Percentiles rank a stretch among this genome's conserved stretches.
These are phyloP conservation scores for Oscheius sp. DNA, from an alignment of 2,888 invertebrate genomes.

Conservation along the genomic window DNA sequence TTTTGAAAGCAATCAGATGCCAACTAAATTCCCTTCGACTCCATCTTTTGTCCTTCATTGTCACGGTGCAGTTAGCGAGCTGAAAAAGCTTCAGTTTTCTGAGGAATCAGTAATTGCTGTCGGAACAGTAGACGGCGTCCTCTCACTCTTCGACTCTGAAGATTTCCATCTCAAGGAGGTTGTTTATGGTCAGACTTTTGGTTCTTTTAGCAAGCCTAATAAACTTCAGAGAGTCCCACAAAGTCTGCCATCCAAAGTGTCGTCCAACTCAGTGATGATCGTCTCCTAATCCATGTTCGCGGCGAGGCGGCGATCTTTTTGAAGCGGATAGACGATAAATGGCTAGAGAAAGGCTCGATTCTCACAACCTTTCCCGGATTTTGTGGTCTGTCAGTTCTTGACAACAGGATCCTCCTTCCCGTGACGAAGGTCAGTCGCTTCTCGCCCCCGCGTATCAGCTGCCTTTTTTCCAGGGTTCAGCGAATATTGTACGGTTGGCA, in stretches of 20 bases:
- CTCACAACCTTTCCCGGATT: constrained; percentile 5
- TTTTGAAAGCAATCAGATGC: not conserved
- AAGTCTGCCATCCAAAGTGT: not conserved
- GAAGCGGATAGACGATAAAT: not conserved
- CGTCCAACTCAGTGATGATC: not conserved
- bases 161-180: not conserved
- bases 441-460: not conserved
- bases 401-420: not conserved
- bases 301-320: not conserved
- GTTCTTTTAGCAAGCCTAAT: not conserved
- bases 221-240: not conserved
- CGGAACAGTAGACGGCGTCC: not conserved
- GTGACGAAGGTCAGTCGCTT: not conserved
- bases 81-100: not conserved
- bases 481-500: not conserved
- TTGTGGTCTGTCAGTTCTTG: not conserved
- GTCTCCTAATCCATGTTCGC: not conserved
- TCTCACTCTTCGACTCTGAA: not conserved
- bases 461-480: not conserved
- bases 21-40: not conserved
- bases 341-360: not conserved
- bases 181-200: not conserved
- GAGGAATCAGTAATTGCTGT: not conserved
- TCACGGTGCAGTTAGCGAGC: not conserved
- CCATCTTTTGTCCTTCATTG: constrained; percentile 9